Conservation (phyloP, 2,797 vertebrate species). For the Phylloscopus collybita region DNA sequence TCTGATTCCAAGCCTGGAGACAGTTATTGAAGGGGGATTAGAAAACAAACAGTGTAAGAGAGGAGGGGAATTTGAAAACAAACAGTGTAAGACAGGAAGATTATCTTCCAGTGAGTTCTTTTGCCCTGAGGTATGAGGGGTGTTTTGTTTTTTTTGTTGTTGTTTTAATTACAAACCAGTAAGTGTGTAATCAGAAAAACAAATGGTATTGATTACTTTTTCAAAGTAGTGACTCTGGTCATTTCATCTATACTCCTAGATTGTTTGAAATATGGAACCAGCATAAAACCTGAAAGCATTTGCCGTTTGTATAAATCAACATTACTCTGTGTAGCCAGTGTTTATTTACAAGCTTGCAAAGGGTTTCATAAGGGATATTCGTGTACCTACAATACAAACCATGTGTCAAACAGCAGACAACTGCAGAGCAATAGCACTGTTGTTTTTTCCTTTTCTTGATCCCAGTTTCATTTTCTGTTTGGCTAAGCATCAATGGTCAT, state of each 20-base stretch:
- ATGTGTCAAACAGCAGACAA: conserved; percentile 42
- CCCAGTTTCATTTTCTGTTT: conserved; percentile 41
- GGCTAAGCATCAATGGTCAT: conserved; percentile 18
- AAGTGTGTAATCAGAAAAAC: conserved; percentile 31
- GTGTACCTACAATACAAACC: conserved; percentile 56
- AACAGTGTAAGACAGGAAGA: background rate
- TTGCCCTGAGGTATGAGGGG: background rate
- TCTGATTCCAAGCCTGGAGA: background rate
- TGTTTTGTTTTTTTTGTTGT: background rate
- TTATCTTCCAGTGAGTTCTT: background rate
- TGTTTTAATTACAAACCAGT: background rate
- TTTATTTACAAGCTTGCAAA: conserved; percentile 48
- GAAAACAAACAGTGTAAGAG: background rate
- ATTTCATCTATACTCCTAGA: background rate
- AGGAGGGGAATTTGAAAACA: background rate
- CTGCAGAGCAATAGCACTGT: background rate
- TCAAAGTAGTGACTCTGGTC: background rate
- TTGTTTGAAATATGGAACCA: conserved; percentile 15
- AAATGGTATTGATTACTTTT: conserved; percentile 49
- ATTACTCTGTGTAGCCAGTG: background rate
- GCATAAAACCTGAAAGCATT: background rate
- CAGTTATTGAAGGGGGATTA: background rate
- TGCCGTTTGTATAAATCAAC: conserved; percentile 20
- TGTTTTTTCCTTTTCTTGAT: background rate
- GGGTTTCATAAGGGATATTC: conserved; percentile 1